Evolutionary conservation across 2,797 vertebrate species (phyloP), one percentile per base, ranked within the genome.

Genomic region (Bucorvus abyssinicus): DNA sequence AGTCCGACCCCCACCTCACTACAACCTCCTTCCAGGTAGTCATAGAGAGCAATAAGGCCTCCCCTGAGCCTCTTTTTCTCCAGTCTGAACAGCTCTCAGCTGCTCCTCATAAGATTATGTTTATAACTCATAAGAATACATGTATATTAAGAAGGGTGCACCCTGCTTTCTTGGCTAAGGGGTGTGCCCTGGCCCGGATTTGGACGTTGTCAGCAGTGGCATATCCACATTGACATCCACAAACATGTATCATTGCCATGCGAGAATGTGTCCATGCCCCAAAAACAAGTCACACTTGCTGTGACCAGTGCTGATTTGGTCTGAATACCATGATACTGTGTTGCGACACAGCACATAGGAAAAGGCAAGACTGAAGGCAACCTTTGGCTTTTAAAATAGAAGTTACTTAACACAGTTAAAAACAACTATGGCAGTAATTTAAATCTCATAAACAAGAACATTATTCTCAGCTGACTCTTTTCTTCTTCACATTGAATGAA

Each of bases 331-430:
- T 49, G 32, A 57, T 50, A 42, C 45, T 75, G 8, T 3, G 0
- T 13, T 85, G 44, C 44, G 68, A 70, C 32, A 32, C 20, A 86
- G 27, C 47, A 32, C 12, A 14, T 9, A 40, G 44, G 80, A 56
- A 71, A 20, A 87, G 10, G 6, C 19, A 47, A 2, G 7, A 47
- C 59, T 79, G 34, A 73, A 42, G 11, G 27, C 36, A 84, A 34
- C 2, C 13, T 47, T 56, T 70, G 63, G 8, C 44, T 90, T 90
- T 79, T 69, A 40, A 69, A 89, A 52, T 16, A 60, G 13, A 9
- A 56, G 70, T 80, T 83, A 50, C 26, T 84, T 88, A 84, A 29
- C 29, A 20, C 32, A 70, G 27, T n/a, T 79, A 77, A 79, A 94
- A 94, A 34, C 22, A 81, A 7, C 26, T 84, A 6, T 42, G 29